Percentiles rank a stretch among this genome's conserved stretches.
phyloP scores from a whole-genome alignment of 2,113 vertebrate genomes.

The Lepus americanus region DNA sequence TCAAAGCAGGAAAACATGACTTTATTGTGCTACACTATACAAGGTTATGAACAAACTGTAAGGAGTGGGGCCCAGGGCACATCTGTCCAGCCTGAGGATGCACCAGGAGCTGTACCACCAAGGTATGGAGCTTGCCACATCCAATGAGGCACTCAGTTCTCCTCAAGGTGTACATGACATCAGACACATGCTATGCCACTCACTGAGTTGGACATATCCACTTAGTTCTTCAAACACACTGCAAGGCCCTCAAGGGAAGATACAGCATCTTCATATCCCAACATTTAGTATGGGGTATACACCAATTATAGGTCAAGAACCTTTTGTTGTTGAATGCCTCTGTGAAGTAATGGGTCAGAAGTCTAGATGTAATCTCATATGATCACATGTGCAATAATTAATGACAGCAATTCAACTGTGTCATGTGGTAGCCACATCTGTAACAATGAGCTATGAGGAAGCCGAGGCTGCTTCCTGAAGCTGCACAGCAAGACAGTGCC shows the following conservation, averaged over 20 bases:
- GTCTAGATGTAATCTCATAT: background rate
- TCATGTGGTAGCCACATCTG: background rate
- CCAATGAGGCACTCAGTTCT: accelerated
- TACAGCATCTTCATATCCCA: background rate
- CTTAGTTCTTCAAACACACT: background rate
- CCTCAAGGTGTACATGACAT: too few species aligned
- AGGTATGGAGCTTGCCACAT: accelerated
- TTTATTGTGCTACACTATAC: background rate
- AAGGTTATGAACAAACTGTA: accelerated
- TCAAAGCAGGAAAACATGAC: too few species aligned
- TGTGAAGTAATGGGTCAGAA: background rate
- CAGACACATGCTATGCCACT: accelerated
- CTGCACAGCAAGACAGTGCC: background rate
- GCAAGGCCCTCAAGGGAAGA: background rate
- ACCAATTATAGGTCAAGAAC: background rate
- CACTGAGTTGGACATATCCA: background rate
- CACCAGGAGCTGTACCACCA: accelerated
- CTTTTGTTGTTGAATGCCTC: background rate
- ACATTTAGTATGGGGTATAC: accelerated
- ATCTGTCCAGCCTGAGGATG: background rate
- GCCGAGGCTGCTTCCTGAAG: background rate
- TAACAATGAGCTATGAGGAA: background rate
- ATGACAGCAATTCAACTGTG: background rate
- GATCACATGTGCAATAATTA: background rate
- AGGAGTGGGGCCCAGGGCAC: accelerated